phyloP scores from a whole-genome alignment of 1,140 invertebrate species.

The Drosophila bifasciata region DNA sequence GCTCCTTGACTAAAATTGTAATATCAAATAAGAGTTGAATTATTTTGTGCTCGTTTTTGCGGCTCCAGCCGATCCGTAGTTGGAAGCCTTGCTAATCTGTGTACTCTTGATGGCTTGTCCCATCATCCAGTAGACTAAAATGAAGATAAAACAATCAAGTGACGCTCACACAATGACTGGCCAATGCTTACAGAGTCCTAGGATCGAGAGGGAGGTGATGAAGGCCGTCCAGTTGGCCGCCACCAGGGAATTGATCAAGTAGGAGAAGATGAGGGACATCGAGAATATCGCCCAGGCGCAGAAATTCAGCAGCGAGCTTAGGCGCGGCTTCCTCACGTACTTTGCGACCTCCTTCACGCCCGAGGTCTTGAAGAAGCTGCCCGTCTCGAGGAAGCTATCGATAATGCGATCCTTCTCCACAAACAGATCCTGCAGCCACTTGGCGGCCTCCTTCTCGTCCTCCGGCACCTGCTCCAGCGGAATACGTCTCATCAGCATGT shows the following conservation, averaged over 20 bases:
- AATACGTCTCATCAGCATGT: slow-evolving; percentile 93
- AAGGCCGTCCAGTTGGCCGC: slow-evolving; percentile 90
- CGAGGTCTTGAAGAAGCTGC: slow-evolving; percentile 91
- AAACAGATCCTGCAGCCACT: slow-evolving; percentile 90
- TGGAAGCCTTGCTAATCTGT: slow-evolving; percentile 91
- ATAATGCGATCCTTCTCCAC: slow-evolving; percentile 90
- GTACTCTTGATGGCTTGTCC: slow-evolving; percentile 92
- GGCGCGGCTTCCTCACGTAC: slow-evolving; percentile 86
- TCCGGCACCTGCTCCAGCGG: slow-evolving; percentile 92
- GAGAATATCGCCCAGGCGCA: slow-evolving; percentile 89
- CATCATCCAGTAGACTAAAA: slow-evolving; percentile 91
- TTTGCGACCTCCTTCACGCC: slow-evolving; percentile 87
- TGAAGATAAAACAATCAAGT: slow-evolving; percentile 23
- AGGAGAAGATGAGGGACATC: slow-evolving; percentile 89
- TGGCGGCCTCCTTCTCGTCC: slow-evolving; percentile 90
- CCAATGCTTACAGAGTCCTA: slow-evolving; percentile 88
- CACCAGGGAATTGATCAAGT: slow-evolving; percentile 88
- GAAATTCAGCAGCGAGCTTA: slow-evolving; percentile 90
- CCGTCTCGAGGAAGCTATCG: slow-evolving; percentile 92
- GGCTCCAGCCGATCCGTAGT: slow-evolving; percentile 87
- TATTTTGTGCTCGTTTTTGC: slow-evolving; percentile 68
- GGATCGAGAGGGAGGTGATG: slow-evolving; percentile 87
- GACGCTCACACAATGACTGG: slow-evolving; percentile 55
- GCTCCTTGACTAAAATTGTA: slow-evolving; percentile 61
- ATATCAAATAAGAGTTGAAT: slow-evolving; percentile 55